phyloP scores from a whole-genome alignment of 2,888 invertebrate species.

The Euclidia mi region DNA sequence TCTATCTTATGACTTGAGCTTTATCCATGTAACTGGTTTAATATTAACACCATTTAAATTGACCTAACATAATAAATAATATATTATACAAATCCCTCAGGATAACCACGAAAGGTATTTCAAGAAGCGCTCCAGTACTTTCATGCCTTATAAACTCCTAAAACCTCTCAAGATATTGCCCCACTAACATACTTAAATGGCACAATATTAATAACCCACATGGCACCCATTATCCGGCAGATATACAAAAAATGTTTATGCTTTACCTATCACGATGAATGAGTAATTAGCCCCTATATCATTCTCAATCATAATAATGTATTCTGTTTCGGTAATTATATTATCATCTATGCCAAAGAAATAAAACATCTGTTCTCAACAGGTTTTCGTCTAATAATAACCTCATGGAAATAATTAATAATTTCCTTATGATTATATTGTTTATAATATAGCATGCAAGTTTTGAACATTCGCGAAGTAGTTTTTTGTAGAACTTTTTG shows the following conservation, averaged over 20 bases:
- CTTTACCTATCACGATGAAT: conserved; percentile 28
- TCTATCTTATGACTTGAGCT: too few relatives aligned
- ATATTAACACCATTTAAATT: too few relatives aligned
- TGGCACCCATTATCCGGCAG: neutral
- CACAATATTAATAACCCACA: conserved; percentile 14
- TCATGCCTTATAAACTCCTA: neutral
- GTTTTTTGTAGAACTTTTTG: too few relatives aligned
- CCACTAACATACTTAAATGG: conserved; percentile 8
- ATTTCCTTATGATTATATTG: conserved; percentile 17
- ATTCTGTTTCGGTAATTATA: conserved; percentile 8
- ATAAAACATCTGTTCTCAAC: conserved; percentile 22
- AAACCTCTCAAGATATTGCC: neutral
- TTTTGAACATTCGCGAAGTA: neutral
- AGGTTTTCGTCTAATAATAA: conserved; percentile 10
- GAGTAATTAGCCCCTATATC: conserved; percentile 40
- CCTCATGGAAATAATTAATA: conserved; percentile 11
- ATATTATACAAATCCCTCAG: too few relatives aligned
- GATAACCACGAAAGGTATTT: too few relatives aligned
- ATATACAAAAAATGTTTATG: conserved; percentile 16
- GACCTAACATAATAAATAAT: too few relatives aligned
- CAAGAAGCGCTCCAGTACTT: too few relatives aligned
- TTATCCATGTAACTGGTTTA: too few relatives aligned
- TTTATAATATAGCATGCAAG: conserved; percentile 2
- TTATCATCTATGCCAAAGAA: neutral
- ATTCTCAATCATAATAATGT: conserved; percentile 13